Percentiles rank a stretch among this genome's conserved stretches.
Evolutionary conservation across 2,888 invertebrate genomes (phyloP).

Genomic region (Ormyrus labotus): DNA sequence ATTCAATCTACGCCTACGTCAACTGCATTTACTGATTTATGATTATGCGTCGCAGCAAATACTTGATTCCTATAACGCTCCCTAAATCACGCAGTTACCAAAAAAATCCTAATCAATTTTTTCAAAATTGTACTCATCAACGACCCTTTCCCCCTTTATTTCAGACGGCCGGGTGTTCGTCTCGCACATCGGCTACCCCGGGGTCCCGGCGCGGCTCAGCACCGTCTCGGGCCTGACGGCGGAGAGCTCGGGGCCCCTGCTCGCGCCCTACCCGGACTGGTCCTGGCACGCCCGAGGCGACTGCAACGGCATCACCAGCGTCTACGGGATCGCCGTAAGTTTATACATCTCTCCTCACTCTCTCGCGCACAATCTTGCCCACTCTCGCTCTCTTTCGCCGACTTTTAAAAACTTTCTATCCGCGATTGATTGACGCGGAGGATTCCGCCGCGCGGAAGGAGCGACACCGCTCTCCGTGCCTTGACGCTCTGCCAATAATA

Average conservation of each 20-base stretch:
- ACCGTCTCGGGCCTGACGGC: constrained; percentile 74
- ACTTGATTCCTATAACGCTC: no score
- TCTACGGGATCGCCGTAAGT: constrained; percentile 80
- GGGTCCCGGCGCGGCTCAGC: constrained; percentile 84
- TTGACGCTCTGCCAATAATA: no score
- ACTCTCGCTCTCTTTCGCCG: background rate
- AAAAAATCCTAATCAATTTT: no score
- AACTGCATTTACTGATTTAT: no score
- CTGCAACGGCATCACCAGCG: constrained; percentile 84
- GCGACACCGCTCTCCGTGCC: no score
- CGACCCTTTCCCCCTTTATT: background rate
- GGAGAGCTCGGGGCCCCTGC: constrained; percentile 75
- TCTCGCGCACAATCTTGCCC: constrained; percentile 8
- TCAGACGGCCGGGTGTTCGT: constrained; percentile 78
- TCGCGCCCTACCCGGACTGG: constrained; percentile 82
- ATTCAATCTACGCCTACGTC: no score
- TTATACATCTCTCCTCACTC: constrained; percentile 5
- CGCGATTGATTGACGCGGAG: no score
- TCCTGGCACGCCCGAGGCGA: constrained; percentile 78
- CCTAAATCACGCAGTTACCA: no score
- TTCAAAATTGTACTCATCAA: no score
- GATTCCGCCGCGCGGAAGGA: no score
- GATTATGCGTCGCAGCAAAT: no score
- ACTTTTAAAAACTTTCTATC: background rate
- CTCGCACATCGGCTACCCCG: constrained; percentile 80